Evolutionary conservation across 2,888 invertebrate genomes (phyloP).

Genomic region (Glyphotaelius pellucidus): DNA sequence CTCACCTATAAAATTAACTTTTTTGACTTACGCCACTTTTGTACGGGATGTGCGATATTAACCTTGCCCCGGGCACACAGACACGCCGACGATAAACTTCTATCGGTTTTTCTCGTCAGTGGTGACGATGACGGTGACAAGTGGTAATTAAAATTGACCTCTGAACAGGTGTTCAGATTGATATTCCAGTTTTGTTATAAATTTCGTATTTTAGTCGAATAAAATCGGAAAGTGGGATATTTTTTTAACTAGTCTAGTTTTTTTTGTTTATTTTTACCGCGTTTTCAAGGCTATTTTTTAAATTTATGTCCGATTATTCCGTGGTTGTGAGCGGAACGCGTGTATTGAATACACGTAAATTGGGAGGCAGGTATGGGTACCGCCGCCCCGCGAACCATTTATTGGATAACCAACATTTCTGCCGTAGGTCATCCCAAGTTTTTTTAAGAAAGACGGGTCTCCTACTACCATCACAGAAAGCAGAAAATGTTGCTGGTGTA

Average conservation of each 20-base stretch:
- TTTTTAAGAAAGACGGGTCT: too few species aligned
- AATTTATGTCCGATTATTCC: background rate
- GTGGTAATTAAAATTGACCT: background rate
- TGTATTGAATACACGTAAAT: too few species aligned
- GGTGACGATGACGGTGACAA: background rate
- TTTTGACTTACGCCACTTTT: too few species aligned
- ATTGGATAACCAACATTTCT: too few species aligned
- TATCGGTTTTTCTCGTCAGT: background rate
- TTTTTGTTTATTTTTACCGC: background rate
- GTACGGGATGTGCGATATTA: background rate
- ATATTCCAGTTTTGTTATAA: background rate
- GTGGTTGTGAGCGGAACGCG: too few species aligned
- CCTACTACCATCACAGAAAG: too few species aligned
- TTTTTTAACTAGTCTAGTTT: background rate
- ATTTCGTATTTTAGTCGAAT: background rate
- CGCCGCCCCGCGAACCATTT: too few species aligned
- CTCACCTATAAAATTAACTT: too few species aligned
- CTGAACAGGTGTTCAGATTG: background rate
- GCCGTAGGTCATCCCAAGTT: too few species aligned
- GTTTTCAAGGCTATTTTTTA: background rate
- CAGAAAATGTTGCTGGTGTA: too few species aligned
- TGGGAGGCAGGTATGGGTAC: too few species aligned
- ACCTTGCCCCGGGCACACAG: background rate
- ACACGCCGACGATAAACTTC: background rate
- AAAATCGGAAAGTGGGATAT: background rate